Base-by-base conservation (phyloP, 2,797 vertebrate species). In the Gallinago nigripennis region DNA sequence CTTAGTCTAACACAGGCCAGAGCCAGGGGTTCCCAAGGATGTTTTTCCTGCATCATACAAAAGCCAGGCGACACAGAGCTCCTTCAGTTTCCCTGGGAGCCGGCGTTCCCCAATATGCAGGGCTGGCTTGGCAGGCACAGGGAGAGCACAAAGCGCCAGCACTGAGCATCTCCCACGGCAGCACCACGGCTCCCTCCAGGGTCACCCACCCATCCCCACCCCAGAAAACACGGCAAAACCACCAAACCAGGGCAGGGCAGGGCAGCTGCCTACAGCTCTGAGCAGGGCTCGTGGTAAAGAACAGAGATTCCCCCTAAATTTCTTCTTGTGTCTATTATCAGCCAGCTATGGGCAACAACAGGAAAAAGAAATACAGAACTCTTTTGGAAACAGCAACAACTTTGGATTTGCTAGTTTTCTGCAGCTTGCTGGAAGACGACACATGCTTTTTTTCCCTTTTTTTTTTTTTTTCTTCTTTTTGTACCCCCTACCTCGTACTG, bases 401-500 rank as follows among this genome's bases (percentile, higher is more conserved):
- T 83, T 72, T 28, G 39, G 31, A 45, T 45, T 69, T 83, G 46
- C 24, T n/a, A 31, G 20, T 3, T 76, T 61, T 78, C 33, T 43
- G 33, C 7, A 53, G 35, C 41, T 54, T 39, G 20, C 16, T 78
- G n/a, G 51, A 76, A 78, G 37, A 7, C 56, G 20, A 70, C 5
- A 45, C 3, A 0, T 10, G 4, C 0, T 50, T 57, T 33, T 2
- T 48, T 54, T 37, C 6, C n/a, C 3, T 17, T 17, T 39, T 18
- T 4, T 33, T 17, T 20, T 39, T 18, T 5, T 31, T 5, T 20
- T 16, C 8, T 5, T 7, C 2, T 41, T 68, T 77, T 64, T 25
- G 1, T 51, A 12, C 2, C 13, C 27, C 97, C 77, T 95, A 99
- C 99, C 99, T 99, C 98, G 86, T 99, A 98, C 82, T 98, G 98